A percentile compares a stretch with the other conserved stretches of the same genome.
Conservation (phyloP, 2,797 vertebrate species). For the Rachycentron canadum region DNA sequence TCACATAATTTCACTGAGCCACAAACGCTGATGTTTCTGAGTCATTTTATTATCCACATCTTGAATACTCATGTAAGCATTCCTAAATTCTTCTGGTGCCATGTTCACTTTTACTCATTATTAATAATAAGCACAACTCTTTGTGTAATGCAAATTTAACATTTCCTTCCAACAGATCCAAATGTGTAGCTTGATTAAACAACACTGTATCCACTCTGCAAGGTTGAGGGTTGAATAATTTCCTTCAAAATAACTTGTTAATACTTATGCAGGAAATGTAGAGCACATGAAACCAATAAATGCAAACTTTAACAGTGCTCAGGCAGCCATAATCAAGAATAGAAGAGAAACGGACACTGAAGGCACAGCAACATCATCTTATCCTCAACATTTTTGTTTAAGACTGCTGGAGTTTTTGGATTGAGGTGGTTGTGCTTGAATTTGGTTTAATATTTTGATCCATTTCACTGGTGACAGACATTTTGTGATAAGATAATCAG, state of each 20-base stretch:
- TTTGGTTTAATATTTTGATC: not conserved
- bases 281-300: not conserved
- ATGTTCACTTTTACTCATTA: too few species aligned
- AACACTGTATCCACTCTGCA: too few species aligned
- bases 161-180: too few species aligned
- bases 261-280: not conserved
- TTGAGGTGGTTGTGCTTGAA: not conserved
- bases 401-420: not conserved
- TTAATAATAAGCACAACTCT: too few species aligned
- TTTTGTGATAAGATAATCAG: not conserved
- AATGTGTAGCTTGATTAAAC: too few species aligned
- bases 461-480: not conserved
- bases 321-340: not conserved
- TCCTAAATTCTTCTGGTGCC: too few species aligned
- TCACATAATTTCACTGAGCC: too few species aligned
- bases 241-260: not conserved
- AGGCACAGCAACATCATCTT: not conserved
- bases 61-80: too few species aligned
- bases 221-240: not conserved
- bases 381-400: not conserved
- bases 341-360: too few species aligned
- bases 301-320: not conserved
- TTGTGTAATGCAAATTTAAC: too few species aligned
- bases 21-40: too few species aligned
- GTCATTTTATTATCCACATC: too few species aligned